phyloP scores from a whole-genome alignment of 2,113 vertebrate species.

The Mustelus asterias region DNA sequence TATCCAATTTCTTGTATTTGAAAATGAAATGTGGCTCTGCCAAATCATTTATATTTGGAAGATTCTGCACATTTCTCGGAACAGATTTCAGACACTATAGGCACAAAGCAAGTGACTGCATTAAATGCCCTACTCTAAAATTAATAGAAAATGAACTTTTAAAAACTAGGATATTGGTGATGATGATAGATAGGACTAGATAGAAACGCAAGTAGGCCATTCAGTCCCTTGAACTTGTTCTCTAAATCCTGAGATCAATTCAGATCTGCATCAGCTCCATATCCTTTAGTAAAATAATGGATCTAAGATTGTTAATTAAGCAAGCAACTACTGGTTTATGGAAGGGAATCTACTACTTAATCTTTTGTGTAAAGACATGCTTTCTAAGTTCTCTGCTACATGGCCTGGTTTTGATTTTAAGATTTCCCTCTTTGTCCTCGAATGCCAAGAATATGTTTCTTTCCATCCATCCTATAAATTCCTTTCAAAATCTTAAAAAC shows the following conservation, averaged over 20 bases:
- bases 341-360: too few relatives aligned
- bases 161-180: neutral
- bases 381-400: too few relatives aligned
- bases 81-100: neutral
- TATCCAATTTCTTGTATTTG: neutral
- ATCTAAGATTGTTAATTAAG: too few relatives aligned
- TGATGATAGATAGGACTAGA: neutral
- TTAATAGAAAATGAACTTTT: neutral
- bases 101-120: neutral
- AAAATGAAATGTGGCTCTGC: neutral
- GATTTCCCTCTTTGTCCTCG: too few relatives aligned
- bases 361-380: too few relatives aligned
- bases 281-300: too few relatives aligned
- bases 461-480: too few relatives aligned
- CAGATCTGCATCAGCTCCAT: neutral
- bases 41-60: neutral
- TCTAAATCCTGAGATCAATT: neutral
- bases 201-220: neutral
- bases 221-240: neutral
- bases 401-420: too few relatives aligned
- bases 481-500: too few relatives aligned
- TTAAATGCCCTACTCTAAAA: neutral
- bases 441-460: too few relatives aligned
- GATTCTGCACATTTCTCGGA: neutral
- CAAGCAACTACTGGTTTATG: too few relatives aligned